These are phyloP conservation scores for Brachionus asplanchnoidis DNA, from an alignment of 1,140 invertebrate genomes.

Conservation along the genomic window DNA sequence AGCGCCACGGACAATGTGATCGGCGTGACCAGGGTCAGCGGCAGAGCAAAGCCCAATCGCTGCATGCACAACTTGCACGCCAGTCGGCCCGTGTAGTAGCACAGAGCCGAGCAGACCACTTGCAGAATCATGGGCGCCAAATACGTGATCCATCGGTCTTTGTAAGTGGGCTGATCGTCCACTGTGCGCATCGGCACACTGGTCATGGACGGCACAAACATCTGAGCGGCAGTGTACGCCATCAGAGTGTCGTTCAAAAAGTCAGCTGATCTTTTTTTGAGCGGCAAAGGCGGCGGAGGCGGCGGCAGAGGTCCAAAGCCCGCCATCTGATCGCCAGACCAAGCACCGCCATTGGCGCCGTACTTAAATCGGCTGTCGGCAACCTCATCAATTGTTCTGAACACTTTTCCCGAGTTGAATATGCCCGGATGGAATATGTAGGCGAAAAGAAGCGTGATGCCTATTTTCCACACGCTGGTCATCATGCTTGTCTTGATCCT, in stretches of 20 bases:
- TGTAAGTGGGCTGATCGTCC: background rate
- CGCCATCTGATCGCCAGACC: background rate
- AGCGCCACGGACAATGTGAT: constrained; percentile 75
- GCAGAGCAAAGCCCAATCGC: constrained; percentile 66
- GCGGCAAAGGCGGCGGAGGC: background rate
- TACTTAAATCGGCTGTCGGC: background rate
- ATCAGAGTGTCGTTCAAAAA: background rate
- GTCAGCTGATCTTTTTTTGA: background rate
- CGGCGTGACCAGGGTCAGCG: constrained; percentile 83
- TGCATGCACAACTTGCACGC: constrained; percentile 55
- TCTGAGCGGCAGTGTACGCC: background rate
- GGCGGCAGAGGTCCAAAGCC: constrained; percentile 24
- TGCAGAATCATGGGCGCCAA: constrained; percentile 36
- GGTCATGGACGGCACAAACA: constrained; percentile 1
- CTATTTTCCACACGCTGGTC: constrained; percentile 48
- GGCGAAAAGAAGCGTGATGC: constrained; percentile 48
- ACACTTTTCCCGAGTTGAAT: constrained; percentile 19
- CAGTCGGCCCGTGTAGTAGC: constrained; percentile 48
- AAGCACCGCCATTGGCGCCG: background rate
- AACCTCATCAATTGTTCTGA: background rate
- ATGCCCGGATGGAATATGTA: constrained; percentile 41
- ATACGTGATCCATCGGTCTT: constrained; percentile 9
- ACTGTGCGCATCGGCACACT: background rate
- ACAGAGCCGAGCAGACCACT: constrained; percentile 44
- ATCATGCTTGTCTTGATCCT: constrained; percentile 48